Base-by-base conservation (phyloP, 2,113 vertebrate genomes). In the Caracal caracal region DNA sequence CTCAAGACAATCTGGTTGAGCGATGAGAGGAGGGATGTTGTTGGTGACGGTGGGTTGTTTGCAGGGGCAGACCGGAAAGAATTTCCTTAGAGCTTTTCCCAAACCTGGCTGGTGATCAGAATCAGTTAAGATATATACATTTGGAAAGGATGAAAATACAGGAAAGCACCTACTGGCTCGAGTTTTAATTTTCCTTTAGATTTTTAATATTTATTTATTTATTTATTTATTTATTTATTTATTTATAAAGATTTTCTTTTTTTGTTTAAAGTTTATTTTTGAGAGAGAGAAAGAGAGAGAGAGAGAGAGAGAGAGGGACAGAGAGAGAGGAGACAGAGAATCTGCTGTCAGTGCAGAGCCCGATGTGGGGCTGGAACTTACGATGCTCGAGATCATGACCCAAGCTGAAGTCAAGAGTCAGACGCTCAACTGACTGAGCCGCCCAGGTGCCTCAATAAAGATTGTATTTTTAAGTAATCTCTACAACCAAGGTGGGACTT, bases 21-120 rank as follows among this genome's bases (percentile, higher is more conserved):
- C 70, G 49, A 30, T 66, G 68, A 78, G 65, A 83, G 40, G 61
- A 90, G 49, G 73, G 70, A 59, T 75, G 53, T 28, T 80, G 43
- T n/a, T 76, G 76, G 63, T 88, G 51, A 82, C 47, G 49, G 19
- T 88, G 70, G 37, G 33, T 93, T 94, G 76, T 82, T 91, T 96
- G 53, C 40, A 70, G 83, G 56, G n/a, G 35, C 33, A 49, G 59
- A 66, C 66, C 47, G 33, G 95, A 49, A 94, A 93, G 65, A 85
- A 89, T 88, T 94, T 93, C 49, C 59, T 92, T 59, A 73, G 33
- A 81, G 40, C 51, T 70, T 26, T 95, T 91, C 40, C 19, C 37
- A 90, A 88, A 90, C n/a, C 88, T 84, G 80, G n/a, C 59, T 59
- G 43, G 75, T 71, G 49, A 63, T 66, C 37, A 88, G 53, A 71